Base-by-base conservation (phyloP, 2,888 invertebrate species). In the Galeruca laticollis region DNA sequence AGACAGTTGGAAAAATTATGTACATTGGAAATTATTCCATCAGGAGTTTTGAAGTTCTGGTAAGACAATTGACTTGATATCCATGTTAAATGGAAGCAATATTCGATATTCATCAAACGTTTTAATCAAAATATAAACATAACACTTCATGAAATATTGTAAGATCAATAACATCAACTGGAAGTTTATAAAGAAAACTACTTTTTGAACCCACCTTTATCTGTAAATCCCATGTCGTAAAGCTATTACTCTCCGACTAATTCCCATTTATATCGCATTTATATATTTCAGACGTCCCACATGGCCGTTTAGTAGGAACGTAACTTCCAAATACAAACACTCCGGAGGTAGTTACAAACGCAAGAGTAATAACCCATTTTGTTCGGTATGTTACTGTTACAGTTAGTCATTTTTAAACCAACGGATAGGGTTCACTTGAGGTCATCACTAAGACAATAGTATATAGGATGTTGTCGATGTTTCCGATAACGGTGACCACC, bases 291-390 rank as follows among this genome's bases (percentile, higher is more conserved):
- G 9, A 18, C 56, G 18, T 31, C 56, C 56, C 56, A 57, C 56
- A 3, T 57, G 20, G 35, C 35, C 18, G 18, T 57, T 35, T 18
- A 57, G n/a, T 15, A 5, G 9, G 33, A 33, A 52, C 52, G 18
- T 56, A 56, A 31, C 33, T 56, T 33, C 56, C 56, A 56, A 56
- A 56, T 56, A 56, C 56, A 56, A 33, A 35, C 35, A 33, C 33
- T 56, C 15, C 33, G 56, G 10, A 56, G 20, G 56, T 57, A 57
- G 56, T 57, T 57, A 57, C 33, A 33, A 10, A 57, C 56, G 18
- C 8, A 47, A 47, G 31, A 31, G 26, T 54, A 54, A 54, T 57
- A 31, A 11, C 26, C 15, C 11, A 35, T 35, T 35, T 57, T 18
- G 33, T 31, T 10, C 3, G 35, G 10, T 18, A 11, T 11, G 35